Percentiles rank a stretch among this genome's conserved stretches.
Evolutionary conservation across 2,888 invertebrate genomes (phyloP).

Genomic region (Perizoma affinitatum): DNA sequence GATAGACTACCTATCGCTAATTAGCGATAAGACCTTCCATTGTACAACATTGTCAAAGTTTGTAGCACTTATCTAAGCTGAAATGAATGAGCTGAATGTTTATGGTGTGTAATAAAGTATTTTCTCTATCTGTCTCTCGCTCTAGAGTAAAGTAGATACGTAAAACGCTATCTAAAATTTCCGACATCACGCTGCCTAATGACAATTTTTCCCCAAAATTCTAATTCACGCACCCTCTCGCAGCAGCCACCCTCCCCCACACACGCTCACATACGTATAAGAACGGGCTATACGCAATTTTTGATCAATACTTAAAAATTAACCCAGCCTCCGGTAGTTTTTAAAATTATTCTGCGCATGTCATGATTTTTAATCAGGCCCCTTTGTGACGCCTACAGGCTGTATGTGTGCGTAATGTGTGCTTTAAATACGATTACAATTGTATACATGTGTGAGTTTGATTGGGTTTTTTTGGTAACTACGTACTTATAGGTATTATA

Average conservation of each 20-base stretch:
- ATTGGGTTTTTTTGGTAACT: slow-evolving; percentile 45
- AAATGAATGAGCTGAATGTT: no score
- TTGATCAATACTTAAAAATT: slow-evolving; percentile 85
- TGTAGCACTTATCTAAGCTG: no score
- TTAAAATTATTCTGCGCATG: slow-evolving; percentile 84
- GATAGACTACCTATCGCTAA: no score
- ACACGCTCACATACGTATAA: slow-evolving; percentile 19
- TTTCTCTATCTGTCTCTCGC: no score
- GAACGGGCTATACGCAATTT: slow-evolving; percentile 73
- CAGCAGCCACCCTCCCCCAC: slow-evolving; percentile 34
- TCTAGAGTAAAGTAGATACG: background rate
- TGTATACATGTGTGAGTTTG: slow-evolving; percentile 40
- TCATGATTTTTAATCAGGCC: slow-evolving; percentile 83
- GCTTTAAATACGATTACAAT: slow-evolving; percentile 42
- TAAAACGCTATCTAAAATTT: slow-evolving; percentile 23
- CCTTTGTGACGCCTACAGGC: slow-evolving; percentile 69
- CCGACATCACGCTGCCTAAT: slow-evolving; percentile 54
- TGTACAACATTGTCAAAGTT: no score
- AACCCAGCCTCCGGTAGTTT: slow-evolving; percentile 82
- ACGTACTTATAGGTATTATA: slow-evolving; percentile 36
- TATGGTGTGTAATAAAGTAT: no score
- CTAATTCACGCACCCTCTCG: slow-evolving; percentile 73
- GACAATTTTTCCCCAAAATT: slow-evolving; percentile 75
- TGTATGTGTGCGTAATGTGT: slow-evolving; percentile 37
- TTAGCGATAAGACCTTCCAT: no score